These are phyloP conservation scores for Phyllotreta striolata DNA, from an alignment of 2,888 invertebrate species.

Conservation along the genomic window DNA sequence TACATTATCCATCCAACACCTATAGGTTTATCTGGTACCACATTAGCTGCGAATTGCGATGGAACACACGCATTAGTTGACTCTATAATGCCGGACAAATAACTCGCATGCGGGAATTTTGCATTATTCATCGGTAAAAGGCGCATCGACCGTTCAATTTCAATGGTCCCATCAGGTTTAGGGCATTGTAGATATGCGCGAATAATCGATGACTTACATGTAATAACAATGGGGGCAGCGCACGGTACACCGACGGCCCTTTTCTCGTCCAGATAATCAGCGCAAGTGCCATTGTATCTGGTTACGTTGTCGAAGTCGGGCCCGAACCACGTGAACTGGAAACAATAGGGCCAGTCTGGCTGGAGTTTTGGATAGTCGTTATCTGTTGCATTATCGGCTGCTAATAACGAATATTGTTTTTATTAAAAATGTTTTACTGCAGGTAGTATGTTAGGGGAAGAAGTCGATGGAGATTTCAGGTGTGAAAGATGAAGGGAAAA, in stretches of 20 bases:
- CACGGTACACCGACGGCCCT: conserved; percentile 63
- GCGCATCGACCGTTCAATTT: not conserved
- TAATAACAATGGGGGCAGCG: conserved; percentile 69
- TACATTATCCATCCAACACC: too few species aligned
- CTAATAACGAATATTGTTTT: not conserved
- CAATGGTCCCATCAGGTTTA: conserved; percentile 5
- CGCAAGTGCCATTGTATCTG: conserved; percentile 60
- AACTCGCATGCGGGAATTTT: too few species aligned
- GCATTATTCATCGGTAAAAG: too few species aligned
- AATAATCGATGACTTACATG: conserved; percentile 62
- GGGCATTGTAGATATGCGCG: conserved; percentile 6
- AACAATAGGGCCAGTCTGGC: conserved; percentile 63
- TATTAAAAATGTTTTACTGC: not conserved
- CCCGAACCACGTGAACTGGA: conserved; percentile 75
- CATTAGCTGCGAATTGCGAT: too few species aligned
- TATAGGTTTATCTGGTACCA: too few species aligned
- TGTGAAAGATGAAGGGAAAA: too few species aligned
- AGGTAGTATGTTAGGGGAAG: not conserved
- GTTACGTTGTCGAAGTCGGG: conserved; percentile 68
- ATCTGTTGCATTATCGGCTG: conserved; percentile 10
- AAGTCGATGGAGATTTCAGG: too few species aligned
- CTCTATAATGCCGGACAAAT: too few species aligned
- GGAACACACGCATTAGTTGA: too few species aligned
- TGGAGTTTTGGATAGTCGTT: conserved; percentile 42
- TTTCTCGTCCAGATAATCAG: conserved; percentile 52